phyloP scores from a whole-genome alignment of 2,888 invertebrate genomes.

The Drosophila prolongata region DNA sequence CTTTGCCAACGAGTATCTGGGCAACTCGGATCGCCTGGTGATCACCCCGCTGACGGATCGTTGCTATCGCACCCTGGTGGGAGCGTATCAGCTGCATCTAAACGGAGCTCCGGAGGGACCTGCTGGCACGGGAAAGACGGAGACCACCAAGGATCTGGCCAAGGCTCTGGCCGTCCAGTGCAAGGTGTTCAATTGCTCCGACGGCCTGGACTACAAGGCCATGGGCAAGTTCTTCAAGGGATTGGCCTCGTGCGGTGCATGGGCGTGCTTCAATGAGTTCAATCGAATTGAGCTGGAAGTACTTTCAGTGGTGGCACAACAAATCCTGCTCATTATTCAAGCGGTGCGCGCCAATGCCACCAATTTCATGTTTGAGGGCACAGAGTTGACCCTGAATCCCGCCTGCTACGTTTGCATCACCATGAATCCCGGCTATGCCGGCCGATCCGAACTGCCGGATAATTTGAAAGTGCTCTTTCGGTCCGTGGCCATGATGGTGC shows the following conservation, averaged over 20 bases:
- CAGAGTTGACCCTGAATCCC: conserved; percentile 86
- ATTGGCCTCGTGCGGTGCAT: conserved; percentile 89
- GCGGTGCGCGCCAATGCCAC: conserved; percentile 86
- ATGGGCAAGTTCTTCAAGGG: conserved; percentile 91
- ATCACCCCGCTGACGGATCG: conserved; percentile 87
- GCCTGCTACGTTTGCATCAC: conserved; percentile 88
- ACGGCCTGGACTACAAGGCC: conserved; percentile 89
- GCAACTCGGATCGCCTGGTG: conserved; percentile 88
- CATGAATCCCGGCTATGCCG: conserved; percentile 87
- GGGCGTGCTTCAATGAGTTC: conserved; percentile 90
- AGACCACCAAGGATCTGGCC: conserved; percentile 96
- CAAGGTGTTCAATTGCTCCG: conserved; percentile 90
- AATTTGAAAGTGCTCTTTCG: conserved; percentile 90
- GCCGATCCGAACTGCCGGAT: conserved; percentile 89
- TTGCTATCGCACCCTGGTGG: conserved; percentile 89
- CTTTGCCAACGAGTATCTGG: conserved; percentile 91
- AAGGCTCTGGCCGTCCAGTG: conserved; percentile 96
- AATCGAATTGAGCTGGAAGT: conserved; percentile 90
- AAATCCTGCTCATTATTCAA: conserved; percentile 88
- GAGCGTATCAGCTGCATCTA: conserved; percentile 89
- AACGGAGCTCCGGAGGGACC: conserved; percentile 90
- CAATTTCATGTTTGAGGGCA: conserved; percentile 88
- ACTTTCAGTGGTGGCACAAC: conserved; percentile 90
- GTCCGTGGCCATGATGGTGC: conserved; percentile 92
- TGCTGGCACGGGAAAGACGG: conserved; percentile 95